Percentiles rank a stretch among this genome's conserved stretches.
These are phyloP conservation scores for Apis florea DNA, from an alignment of 1,140 invertebrate genomes.

Conservation along the genomic window DNA sequence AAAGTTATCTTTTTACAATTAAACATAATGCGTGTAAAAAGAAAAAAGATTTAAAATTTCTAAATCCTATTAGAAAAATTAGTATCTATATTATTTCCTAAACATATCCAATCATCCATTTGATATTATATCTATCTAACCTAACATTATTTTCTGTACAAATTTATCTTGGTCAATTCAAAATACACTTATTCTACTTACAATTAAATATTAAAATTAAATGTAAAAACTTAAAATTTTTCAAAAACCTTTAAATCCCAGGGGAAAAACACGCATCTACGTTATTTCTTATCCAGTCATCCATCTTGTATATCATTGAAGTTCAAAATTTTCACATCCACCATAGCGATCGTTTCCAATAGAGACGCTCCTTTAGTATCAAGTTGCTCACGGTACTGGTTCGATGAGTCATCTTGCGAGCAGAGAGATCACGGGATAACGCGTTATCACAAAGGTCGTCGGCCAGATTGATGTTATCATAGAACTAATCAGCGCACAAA, in stretches of 20 bases:
- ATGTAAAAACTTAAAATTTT: neutral
- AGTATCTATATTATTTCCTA: no score
- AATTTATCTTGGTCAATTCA: no score
- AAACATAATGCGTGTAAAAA: no score
- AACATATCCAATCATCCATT: no score
- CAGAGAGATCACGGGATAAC: slow-evolving; percentile 59
- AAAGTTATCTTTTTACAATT: no score
- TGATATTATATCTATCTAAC: no score
- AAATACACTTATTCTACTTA: no score
- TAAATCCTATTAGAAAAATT: no score
- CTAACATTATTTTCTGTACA: no score
- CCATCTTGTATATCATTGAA: neutral
- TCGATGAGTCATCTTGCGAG: slow-evolving; percentile 62
- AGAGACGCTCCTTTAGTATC: slow-evolving; percentile 31
- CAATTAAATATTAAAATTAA: no score
- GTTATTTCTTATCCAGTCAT: neutral
- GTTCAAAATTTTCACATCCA: slow-evolving; percentile 18
- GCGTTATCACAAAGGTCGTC: slow-evolving; percentile 67
- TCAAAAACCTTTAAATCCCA: neutral
- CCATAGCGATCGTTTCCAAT: slow-evolving; percentile 15
- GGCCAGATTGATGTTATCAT: slow-evolving; percentile 68
- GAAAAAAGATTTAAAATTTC: no score
- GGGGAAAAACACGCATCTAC: neutral
- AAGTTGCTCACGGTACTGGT: slow-evolving; percentile 44
- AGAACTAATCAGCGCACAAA: slow-evolving; percentile 55